These are phyloP conservation scores for Chironomus tentans DNA, from an alignment of 2,888 invertebrate species.

Conservation along the genomic window DNA sequence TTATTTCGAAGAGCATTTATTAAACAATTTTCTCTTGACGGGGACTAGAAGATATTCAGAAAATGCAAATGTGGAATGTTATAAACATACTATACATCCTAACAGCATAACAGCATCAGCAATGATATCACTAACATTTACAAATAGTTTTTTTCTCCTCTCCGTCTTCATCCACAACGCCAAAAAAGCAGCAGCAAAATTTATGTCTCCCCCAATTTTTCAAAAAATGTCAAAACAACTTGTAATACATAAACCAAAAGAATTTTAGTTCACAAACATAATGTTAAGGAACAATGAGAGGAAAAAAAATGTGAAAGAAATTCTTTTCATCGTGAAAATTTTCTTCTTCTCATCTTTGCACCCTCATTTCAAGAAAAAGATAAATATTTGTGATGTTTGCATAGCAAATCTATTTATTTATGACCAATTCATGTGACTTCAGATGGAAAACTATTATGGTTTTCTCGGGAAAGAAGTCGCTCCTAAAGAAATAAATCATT, in stretches of 20 bases:
- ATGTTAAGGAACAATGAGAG: not conserved
- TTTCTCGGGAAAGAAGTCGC: slow-evolving; percentile 5
- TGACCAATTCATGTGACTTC: slow-evolving; percentile 27
- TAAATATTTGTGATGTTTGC: slow-evolving; percentile 27
- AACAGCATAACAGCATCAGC: slow-evolving; percentile 19
- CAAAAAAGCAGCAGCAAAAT: slow-evolving; percentile 20
- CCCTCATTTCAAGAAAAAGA: not conserved
- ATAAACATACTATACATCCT: slow-evolving; percentile 19
- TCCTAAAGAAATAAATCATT: slow-evolving; percentile 19
- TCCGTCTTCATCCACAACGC: not conserved
- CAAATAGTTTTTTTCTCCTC: slow-evolving; percentile 19
- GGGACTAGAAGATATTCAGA: slow-evolving; percentile 9
- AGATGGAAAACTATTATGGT: slow-evolving; percentile 26
- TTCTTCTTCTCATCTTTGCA: not conserved
- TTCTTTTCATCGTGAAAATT: not conserved
- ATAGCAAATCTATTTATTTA: slow-evolving; percentile 27
- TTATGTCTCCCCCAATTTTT: slow-evolving; percentile 27
- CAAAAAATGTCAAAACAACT: slow-evolving; percentile 27
- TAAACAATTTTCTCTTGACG: slow-evolving; percentile 18
- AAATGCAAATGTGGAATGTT: slow-evolving; percentile 27
- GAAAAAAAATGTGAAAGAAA: not conserved
- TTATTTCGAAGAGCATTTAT: slow-evolving; percentile 19
- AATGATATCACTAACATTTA: slow-evolving; percentile 24
- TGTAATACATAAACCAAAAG: slow-evolving; percentile 14
- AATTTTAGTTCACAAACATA: slow-evolving; percentile 9